Percentiles rank a stretch among this genome's conserved stretches.
Conservation (phyloP, 35 echinoderm and acorn worm genomes). For the Lytechinus variegatus region DNA sequence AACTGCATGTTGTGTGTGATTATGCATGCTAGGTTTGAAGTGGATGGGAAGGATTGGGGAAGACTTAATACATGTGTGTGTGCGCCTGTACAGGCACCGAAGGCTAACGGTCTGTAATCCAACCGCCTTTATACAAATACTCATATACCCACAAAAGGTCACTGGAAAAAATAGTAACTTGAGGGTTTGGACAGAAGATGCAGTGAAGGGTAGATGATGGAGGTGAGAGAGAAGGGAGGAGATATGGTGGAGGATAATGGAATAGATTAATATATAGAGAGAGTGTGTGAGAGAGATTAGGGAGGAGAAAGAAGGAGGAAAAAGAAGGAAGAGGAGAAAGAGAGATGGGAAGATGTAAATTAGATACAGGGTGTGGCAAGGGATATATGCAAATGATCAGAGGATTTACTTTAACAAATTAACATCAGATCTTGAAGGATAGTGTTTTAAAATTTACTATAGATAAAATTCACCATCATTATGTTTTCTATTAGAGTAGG, state of each 20-base stretch:
- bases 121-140: slow-evolving; percentile 34
- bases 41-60: neutral
- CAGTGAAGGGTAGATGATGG: neutral
- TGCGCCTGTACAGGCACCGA: neutral
- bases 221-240: neutral
- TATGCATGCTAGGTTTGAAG: slow-evolving; percentile 38
- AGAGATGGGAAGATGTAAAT: too few relatives aligned
- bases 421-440: too few relatives aligned
- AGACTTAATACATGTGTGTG: neutral
- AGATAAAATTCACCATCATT: too few relatives aligned
- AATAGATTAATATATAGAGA: neutral
- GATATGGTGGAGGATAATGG: neutral
- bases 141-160: slow-evolving; percentile 35
- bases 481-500: too few relatives aligned
- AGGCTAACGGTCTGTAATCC: slow-evolving; percentile 13
- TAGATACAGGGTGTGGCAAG: too few relatives aligned
- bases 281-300: neutral
- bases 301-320: neutral
- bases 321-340: neutral
- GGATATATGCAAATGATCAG: too few relatives aligned
- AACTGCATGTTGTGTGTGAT: neutral
- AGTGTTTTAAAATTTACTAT: too few relatives aligned
- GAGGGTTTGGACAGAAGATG: neutral
- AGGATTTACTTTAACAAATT: too few relatives aligned
- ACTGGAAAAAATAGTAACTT: slow-evolving; percentile 7